Evolutionary conservation across 2,797 vertebrate genomes (phyloP).

Genomic region (Pteropus rufus): DNA sequence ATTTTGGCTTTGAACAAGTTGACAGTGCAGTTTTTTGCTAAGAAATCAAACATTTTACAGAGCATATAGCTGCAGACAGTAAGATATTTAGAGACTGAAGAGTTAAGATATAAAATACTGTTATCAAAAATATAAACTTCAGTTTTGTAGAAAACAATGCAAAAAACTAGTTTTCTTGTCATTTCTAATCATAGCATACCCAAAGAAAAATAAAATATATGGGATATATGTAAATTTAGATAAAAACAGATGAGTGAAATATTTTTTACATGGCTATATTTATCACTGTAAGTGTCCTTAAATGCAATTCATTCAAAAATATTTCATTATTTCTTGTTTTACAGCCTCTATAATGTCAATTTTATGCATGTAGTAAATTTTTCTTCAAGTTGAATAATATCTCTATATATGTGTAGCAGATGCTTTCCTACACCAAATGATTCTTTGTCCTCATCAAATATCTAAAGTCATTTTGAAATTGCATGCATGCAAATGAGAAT

Average conservation of each 20-base stretch:
- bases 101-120: neutral
- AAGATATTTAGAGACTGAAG: neutral
- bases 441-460: constrained; percentile 52
- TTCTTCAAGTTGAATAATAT: constrained; percentile 63
- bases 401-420: constrained; percentile 35
- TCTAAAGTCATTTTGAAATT: constrained; percentile 48
- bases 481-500: constrained; percentile 47
- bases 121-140: neutral
- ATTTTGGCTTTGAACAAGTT: neutral
- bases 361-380: constrained; percentile 61
- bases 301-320: neutral
- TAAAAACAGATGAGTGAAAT: constrained; percentile 24
- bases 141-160: neutral
- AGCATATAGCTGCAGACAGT: neutral
- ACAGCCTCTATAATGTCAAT: constrained; percentile 34
- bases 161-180: neutral
- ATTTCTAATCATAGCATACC: neutral
- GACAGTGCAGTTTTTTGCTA: neutral
- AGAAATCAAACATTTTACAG: neutral
- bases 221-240: neutral
- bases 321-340: constrained; percentile 60
- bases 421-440: constrained; percentile 56
- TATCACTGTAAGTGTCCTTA: constrained; percentile 19
- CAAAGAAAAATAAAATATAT: constrained; percentile 8
- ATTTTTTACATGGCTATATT: neutral